phyloP scores from a whole-genome alignment of 1,140 invertebrate species.

The Potamilus streckersoni region DNA sequence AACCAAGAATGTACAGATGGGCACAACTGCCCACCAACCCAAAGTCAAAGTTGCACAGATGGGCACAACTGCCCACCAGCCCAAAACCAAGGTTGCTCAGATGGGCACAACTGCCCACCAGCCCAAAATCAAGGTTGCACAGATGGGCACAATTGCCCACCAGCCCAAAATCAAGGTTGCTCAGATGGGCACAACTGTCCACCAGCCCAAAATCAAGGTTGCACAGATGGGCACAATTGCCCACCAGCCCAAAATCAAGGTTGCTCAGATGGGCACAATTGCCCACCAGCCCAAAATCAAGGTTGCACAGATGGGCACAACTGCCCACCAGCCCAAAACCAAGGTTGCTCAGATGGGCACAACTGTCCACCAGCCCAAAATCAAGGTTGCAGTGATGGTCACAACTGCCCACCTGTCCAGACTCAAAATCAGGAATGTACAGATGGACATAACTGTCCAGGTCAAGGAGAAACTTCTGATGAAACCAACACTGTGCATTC shows the following conservation, averaged over 20 bases:
- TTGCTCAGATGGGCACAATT: neutral
- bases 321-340: too few species aligned
- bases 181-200: too few species aligned
- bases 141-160: too few species aligned
- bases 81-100: neutral
- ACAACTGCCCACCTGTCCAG: too few species aligned
- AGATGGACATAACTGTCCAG: too few species aligned
- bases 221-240: constrained; percentile 7
- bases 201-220: constrained; percentile 1
- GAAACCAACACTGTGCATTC: too few species aligned
- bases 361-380: constrained; percentile 1
- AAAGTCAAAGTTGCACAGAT: constrained; percentile 6
- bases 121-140: too few species aligned
- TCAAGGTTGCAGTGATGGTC: neutral
- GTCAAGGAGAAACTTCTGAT: too few species aligned
- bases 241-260: neutral
- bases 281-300: neutral
- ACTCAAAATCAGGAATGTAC: too few species aligned
- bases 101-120: neutral
- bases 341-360: too few species aligned
- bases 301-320: too few species aligned
- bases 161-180: too few species aligned
- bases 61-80: constrained; percentile 8
- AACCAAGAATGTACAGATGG: constrained; percentile 21
- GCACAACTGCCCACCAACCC: constrained; percentile 21